Conservation (phyloP, 2,113 vertebrate genomes). For the Scomber japonicus region DNA sequence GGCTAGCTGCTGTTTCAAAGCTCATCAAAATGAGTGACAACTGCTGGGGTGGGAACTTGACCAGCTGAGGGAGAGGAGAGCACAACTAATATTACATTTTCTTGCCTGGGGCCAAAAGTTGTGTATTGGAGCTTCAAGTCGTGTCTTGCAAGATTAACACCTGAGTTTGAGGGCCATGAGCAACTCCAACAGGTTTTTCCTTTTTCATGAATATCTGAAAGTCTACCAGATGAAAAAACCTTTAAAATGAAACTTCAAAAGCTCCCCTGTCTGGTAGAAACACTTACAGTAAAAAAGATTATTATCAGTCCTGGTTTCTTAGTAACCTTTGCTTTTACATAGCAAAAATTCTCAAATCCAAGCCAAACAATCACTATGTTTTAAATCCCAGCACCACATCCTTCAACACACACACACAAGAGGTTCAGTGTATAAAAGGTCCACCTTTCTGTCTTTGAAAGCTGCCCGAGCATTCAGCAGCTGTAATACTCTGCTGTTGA, state of each 20-base stretch:
- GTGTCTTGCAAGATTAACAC: slow-evolving; percentile 43
- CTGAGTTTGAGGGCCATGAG: slow-evolving; percentile 17
- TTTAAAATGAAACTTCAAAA: slow-evolving; percentile 20
- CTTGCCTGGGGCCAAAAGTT: slow-evolving; percentile 24
- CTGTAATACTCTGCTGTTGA: slow-evolving; percentile 67
- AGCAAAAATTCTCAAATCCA: slow-evolving; percentile 36
- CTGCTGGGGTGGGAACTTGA: slow-evolving; percentile 38
- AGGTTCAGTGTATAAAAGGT: slow-evolving; percentile 42
- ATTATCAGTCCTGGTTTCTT: slow-evolving; percentile 12
- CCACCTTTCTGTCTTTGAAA: slow-evolving; percentile 49
- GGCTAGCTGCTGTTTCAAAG: slow-evolving; percentile 29
- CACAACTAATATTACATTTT: not conserved
- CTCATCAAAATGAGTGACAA: slow-evolving; percentile 63
- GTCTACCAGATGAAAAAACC: not conserved
- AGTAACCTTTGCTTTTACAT: slow-evolving; percentile 40
- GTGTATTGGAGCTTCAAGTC: slow-evolving; percentile 37
- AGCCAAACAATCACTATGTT: slow-evolving; percentile 43
- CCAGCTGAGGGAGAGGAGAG: slow-evolving; percentile 34
- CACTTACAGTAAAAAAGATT: not conserved
- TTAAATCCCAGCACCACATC: slow-evolving; percentile 41
- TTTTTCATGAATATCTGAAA: slow-evolving; percentile 16
- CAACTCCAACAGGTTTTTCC: slow-evolving; percentile 26
- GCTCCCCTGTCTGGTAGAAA: not conserved
- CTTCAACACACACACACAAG: slow-evolving; percentile 34
- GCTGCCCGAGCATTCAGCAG: slow-evolving; percentile 50